Percentiles rank a stretch among this genome's conserved stretches.
phyloP scores from a whole-genome alignment of 1,140 invertebrate genomes.

The Chymomyza costata region DNA sequence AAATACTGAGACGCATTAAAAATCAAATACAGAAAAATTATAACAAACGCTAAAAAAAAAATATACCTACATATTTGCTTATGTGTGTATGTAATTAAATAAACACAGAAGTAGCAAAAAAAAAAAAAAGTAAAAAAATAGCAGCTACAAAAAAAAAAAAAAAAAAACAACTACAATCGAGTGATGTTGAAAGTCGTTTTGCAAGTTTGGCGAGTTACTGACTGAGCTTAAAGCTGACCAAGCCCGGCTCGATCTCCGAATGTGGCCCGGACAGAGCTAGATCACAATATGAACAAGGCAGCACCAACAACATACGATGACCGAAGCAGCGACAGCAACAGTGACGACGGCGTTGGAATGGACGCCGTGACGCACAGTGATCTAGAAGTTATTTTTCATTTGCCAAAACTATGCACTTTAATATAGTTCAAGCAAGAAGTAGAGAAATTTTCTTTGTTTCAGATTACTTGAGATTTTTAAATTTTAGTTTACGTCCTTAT shows the following conservation, averaged over 20 bases:
- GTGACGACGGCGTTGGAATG: too few species aligned
- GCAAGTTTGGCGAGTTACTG: slow-evolving; percentile 52
- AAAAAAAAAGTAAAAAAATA: slow-evolving; percentile 25
- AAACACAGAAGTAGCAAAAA: slow-evolving; percentile 24
- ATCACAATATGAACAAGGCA: neutral
- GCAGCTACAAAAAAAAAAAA: slow-evolving; percentile 27
- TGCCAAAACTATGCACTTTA: too few species aligned
- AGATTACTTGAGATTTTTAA: too few species aligned
- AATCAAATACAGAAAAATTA: slow-evolving; percentile 32
- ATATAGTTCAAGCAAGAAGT: too few species aligned
- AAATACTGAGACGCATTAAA: slow-evolving; percentile 4
- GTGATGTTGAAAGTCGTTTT: slow-evolving; percentile 74
- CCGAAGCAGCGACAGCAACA: slow-evolving; percentile 16
- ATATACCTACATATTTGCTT: too few species aligned
- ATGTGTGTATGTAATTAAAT: slow-evolving; percentile 60
- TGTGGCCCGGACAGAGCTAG: slow-evolving; percentile 1
- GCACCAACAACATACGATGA: neutral
- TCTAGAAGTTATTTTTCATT: too few species aligned
- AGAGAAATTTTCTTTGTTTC: too few species aligned
- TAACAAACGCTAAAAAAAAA: slow-evolving; percentile 22
- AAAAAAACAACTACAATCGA: slow-evolving; percentile 24
- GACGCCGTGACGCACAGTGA: too few species aligned
- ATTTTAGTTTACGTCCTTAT: too few species aligned
- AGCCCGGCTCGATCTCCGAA: slow-evolving; percentile 6
- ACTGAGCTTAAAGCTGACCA: too few species aligned